Base-by-base conservation (phyloP, 2,113 vertebrate genomes). In the Ageneiosus marmoratus region DNA sequence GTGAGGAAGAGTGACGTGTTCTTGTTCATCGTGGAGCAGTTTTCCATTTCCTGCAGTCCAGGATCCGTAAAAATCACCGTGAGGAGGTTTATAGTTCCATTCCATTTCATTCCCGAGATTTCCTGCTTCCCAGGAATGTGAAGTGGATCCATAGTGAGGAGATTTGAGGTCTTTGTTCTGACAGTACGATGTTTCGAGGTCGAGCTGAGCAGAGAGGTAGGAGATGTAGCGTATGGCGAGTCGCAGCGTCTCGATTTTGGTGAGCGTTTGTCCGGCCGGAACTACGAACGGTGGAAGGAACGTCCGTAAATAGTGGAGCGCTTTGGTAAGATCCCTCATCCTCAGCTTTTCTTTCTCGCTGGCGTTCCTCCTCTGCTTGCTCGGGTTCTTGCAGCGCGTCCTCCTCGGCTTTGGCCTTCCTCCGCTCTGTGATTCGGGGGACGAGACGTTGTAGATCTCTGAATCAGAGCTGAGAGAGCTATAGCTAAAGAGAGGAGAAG, bases 321-420 rank as follows among this genome's bases (percentile, higher is more conserved):
- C 91, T 76, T 90, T 91, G 81, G 92, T 90, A 76, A 92, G 89
- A 69, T 88, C 87, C 73, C 92, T 90, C 92, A 92, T 92, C 72
- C 92, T 80, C 76, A 92, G 86, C 83, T 92, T 92, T 82, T 92
- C 92, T 53, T 91, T 88, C 85, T 92, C 92, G 20, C 91, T 92
- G 77, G 92, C 92, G 4, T 83, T 91, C 80, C 89, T 82, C 34
- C 92, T 85, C 82, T 92, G 91, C 62, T 83, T 87, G 41, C 88
- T 90, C 0, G 89, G 83, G 72, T 90, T 90, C 76, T 85, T 90
- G 20, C 80, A 83, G 29, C 90, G 73, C 27, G 50, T 58, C 55
- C 77, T 89, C 41, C 84, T 79, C 46, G 53, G 5, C 67, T 29
- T 29, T 34, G 76, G 81, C 37, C 41, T 48, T 2, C 77, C 74